Percentiles rank a stretch among this genome's conserved stretches.
These are phyloP conservation scores for Anthopleura sola DNA, from an alignment of 64 coral and sea anemone species.

Conservation along the genomic window DNA sequence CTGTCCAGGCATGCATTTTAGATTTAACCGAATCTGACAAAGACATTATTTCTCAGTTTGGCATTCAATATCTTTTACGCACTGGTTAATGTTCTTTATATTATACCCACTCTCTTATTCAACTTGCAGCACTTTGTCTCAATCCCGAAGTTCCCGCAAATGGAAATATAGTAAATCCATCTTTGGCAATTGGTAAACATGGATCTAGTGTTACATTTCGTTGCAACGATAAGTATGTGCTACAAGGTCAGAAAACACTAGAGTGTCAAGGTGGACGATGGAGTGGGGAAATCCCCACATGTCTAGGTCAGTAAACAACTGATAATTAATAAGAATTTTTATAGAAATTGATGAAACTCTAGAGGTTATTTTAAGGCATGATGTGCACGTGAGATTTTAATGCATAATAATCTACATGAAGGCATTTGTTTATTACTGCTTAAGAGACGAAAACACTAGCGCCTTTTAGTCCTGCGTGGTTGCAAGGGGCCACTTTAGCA, in stretches of 20 bases:
- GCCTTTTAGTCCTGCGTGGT: neutral
- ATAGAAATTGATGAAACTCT: no score
- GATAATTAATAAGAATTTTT: neutral
- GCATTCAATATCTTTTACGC: no score
- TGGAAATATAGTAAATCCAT: neutral
- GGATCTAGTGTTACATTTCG: conserved; percentile 4
- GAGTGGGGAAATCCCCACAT: conserved; percentile 20
- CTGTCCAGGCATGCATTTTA: no score
- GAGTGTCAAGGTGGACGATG: conserved; percentile 32
- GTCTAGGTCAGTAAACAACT: conserved; percentile 27
- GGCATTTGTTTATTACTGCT: no score
- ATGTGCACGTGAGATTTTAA: no score
- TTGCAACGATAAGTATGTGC: neutral
- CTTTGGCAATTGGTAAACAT: conserved; percentile 7
- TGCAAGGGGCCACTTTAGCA: no score
- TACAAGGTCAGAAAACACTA: conserved; percentile 2
- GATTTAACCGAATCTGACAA: no score
- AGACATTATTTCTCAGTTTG: no score
- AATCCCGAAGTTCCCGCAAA: conserved; percentile 17
- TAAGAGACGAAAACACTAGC: neutral
- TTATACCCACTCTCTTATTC: neutral
- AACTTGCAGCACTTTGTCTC: neutral
- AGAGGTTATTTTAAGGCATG: no score
- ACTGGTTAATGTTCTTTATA: neutral
- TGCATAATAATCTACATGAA: no score